Conservation (phyloP, 2,113 vertebrate genomes). For the Prochilodus magdalenae region DNA sequence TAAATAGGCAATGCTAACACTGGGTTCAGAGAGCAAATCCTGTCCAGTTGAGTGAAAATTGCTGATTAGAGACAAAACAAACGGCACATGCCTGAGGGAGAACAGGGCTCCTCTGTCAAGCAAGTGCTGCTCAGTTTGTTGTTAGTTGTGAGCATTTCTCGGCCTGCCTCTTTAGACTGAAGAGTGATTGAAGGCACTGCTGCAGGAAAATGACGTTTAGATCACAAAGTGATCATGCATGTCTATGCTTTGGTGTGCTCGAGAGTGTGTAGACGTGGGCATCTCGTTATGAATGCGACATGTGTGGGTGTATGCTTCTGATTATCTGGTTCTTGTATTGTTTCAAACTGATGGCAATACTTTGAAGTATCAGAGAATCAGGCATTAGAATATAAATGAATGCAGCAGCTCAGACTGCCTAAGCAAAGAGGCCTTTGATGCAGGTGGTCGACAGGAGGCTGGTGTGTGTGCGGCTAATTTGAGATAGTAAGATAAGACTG, state of each 20-base stretch:
- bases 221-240: conserved; percentile 9
- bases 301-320: not conserved
- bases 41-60: not conserved
- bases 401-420: conserved; percentile 3
- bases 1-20: not conserved
- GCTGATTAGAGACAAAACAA: not conserved
- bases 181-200: not conserved
- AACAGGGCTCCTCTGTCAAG: not conserved
- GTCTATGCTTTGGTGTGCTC: not conserved
- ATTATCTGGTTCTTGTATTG: conserved; percentile 16
- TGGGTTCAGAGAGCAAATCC: not conserved
- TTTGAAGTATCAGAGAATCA: conserved; percentile 13
- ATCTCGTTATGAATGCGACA: not conserved
- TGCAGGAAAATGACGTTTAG: not conserved
- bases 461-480: not conserved
- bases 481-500: conserved; percentile 29
- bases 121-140: not conserved
- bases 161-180: not conserved
- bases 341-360: conserved; percentile 25
- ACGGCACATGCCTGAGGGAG: not conserved
- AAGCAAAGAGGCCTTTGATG: conserved; percentile 44
- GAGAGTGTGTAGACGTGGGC: not conserved
- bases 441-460: conserved; percentile 11
- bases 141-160: not conserved
- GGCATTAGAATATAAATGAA: conserved; percentile 34